Evolutionary conservation across 2,888 invertebrate genomes (phyloP).

Genomic region (Drosophila ezoana): DNA sequence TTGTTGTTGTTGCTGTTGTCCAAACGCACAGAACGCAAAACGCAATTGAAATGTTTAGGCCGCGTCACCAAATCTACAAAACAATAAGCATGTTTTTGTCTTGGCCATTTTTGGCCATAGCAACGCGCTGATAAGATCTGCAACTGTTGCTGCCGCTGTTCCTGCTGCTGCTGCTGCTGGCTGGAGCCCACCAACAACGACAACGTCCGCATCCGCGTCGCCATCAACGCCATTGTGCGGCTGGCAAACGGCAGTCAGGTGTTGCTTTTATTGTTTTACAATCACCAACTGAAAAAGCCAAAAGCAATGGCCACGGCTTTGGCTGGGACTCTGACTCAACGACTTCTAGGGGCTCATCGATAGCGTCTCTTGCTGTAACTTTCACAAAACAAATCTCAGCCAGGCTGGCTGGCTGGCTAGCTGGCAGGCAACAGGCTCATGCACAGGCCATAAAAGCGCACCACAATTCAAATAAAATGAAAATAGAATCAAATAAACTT

Average conservation of each 20-base stretch:
- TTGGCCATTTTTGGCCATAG: slow-evolving; percentile 68
- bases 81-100: slow-evolving; percentile 71
- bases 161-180: slow-evolving; percentile 8
- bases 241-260: slow-evolving; percentile 74
- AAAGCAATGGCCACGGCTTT: slow-evolving; percentile 19
- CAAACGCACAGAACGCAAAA: slow-evolving; percentile 57
- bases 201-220: slow-evolving; percentile 60
- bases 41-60: slow-evolving; percentile 74
- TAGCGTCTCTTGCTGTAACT: slow-evolving; percentile 59
- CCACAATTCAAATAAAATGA: slow-evolving; percentile 80
- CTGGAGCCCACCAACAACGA: slow-evolving; percentile 68
- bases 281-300: slow-evolving; percentile 58
- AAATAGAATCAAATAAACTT: slow-evolving; percentile 80
- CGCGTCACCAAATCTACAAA: slow-evolving; percentile 61
- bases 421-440: slow-evolving; percentile 33
- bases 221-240: slow-evolving; percentile 73
- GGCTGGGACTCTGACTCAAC: slow-evolving; percentile 16
- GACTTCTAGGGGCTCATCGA: slow-evolving; percentile 57
- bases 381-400: slow-evolving; percentile 77
- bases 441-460: slow-evolving; percentile 73
- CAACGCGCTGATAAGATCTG: slow-evolving; percentile 65
- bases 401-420: slow-evolving; percentile 14
- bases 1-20: slow-evolving; percentile 12
- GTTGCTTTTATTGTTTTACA: slow-evolving; percentile 81
- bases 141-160: slow-evolving; percentile 23